phyloP scores from a whole-genome alignment of 2,888 invertebrate species.

The Pandemis cinnamomeana region DNA sequence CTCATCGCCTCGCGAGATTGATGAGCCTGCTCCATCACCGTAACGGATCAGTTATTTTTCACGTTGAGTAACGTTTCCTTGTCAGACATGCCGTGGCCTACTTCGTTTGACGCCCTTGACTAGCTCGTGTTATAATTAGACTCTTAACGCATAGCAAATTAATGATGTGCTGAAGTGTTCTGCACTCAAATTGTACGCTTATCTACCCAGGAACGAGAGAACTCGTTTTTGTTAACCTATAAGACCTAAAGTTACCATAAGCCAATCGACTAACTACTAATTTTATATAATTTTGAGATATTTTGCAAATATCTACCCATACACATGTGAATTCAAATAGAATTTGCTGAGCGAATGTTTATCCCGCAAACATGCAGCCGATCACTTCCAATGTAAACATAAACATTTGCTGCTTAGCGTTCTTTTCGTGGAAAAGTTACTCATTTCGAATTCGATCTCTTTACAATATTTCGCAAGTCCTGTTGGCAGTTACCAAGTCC shows the following conservation, averaged over 20 bases:
- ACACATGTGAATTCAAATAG: conserved; percentile 9
- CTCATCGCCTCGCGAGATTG: conserved; percentile 11
- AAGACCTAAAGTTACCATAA: conserved; percentile 23
- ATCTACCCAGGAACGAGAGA: not conserved
- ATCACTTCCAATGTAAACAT: conserved; percentile 16
- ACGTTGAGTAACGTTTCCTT: conserved; percentile 25
- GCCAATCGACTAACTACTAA: conserved; percentile 9
- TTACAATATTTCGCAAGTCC: conserved; percentile 16
- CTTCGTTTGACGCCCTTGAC: conserved; percentile 33
- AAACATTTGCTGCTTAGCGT: conserved; percentile 18
- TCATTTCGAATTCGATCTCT: conserved; percentile 19
- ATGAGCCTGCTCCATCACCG: conserved; percentile 28
- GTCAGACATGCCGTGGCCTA: conserved; percentile 26
- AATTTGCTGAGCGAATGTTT: conserved; percentile 28
- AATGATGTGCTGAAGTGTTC: conserved; percentile 27
- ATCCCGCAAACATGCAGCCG: conserved; percentile 17
- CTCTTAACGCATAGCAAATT: conserved; percentile 30
- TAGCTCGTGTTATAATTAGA: conserved; percentile 40
- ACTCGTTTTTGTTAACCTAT: conserved; percentile 4
- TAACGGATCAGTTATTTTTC: conserved; percentile 13
- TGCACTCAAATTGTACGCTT: conserved; percentile 19
- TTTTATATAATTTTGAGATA: conserved; percentile 38
- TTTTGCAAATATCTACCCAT: conserved; percentile 5
- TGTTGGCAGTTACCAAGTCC: conserved; percentile 16
- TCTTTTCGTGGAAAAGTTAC: conserved; percentile 1